Percentiles rank a stretch among this genome's conserved stretches.
Conservation (phyloP, 1,140 invertebrate genomes). For the Hyphantria cunea region DNA sequence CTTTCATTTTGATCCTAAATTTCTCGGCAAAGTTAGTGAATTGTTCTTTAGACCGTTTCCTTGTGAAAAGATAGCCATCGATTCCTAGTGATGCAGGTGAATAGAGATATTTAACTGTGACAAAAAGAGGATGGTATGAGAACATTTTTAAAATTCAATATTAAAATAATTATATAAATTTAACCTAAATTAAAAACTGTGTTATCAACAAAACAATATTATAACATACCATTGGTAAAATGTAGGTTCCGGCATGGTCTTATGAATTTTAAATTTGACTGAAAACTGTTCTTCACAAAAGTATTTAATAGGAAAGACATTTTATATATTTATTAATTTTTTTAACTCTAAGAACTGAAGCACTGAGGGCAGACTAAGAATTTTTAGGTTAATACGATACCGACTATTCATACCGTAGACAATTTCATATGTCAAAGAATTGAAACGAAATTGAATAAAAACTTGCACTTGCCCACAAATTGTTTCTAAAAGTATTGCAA, state of each 20-base stretch:
- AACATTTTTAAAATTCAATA: too few species aligned
- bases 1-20: constrained; percentile 86
- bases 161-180: background rate
- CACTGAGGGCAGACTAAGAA: background rate
- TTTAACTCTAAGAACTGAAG: background rate
- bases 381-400: constrained; percentile 35
- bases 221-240: constrained; percentile 41
- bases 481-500: too few species aligned
- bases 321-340: constrained; percentile 8
- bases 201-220: background rate
- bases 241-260: constrained; percentile 42
- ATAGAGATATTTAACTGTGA: constrained; percentile 77
- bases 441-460: too few species aligned
- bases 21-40: constrained; percentile 83
- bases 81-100: constrained; percentile 83
- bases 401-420: background rate
- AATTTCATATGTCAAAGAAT: too few species aligned
- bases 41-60: constrained; percentile 80
- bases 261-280: constrained; percentile 40
- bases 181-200: background rate
- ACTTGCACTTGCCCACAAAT: too few species aligned
- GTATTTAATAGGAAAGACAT: constrained; percentile 59
- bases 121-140: background rate
- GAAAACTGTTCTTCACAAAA: constrained; percentile 41
- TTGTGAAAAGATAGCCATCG: constrained; percentile 81